phyloP scores from a whole-genome alignment of 2,113 vertebrate species.

The Ochotona princeps region DNA sequence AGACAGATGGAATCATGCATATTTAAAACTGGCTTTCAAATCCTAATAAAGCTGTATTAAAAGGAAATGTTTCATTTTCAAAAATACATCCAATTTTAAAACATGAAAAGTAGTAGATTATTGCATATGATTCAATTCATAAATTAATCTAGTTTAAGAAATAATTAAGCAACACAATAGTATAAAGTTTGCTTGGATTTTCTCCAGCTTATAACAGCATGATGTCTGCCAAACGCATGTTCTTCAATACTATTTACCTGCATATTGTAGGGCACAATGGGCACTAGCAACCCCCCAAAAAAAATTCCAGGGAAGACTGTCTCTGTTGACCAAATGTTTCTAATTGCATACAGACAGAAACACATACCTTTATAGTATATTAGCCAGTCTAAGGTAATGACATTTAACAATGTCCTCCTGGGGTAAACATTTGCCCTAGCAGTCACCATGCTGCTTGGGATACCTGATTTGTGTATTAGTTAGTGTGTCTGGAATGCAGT shows the following conservation, averaged over 20 bases:
- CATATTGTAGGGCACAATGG: neutral
- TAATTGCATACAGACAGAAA: neutral
- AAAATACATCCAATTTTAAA: slow-evolving; percentile 10
- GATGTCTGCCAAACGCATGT: neutral
- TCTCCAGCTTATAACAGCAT: neutral
- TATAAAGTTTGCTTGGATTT: neutral
- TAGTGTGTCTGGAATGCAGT: no score
- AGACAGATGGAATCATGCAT: slow-evolving; percentile 40
- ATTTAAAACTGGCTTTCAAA: slow-evolving; percentile 29
- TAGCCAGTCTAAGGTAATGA: slow-evolving; percentile 20
- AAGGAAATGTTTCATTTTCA: slow-evolving; percentile 49
- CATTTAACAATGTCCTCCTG: neutral
- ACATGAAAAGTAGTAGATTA: slow-evolving; percentile 2
- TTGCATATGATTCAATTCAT: neutral
- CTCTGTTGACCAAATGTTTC: neutral
- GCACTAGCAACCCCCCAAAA: neutral
- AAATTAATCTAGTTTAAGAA: slow-evolving; percentile 40
- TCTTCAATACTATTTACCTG: neutral
- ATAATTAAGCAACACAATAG: slow-evolving; percentile 8
- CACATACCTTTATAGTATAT: neutral
- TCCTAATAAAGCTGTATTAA: slow-evolving; percentile 21
- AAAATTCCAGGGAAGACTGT: neutral
- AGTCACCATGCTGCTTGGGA: no score
- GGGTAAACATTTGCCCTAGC: no score
- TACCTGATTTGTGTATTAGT: no score